These are phyloP conservation scores for Periplaneta americana DNA, from an alignment of 1,140 invertebrate species.

Conservation along the genomic window DNA sequence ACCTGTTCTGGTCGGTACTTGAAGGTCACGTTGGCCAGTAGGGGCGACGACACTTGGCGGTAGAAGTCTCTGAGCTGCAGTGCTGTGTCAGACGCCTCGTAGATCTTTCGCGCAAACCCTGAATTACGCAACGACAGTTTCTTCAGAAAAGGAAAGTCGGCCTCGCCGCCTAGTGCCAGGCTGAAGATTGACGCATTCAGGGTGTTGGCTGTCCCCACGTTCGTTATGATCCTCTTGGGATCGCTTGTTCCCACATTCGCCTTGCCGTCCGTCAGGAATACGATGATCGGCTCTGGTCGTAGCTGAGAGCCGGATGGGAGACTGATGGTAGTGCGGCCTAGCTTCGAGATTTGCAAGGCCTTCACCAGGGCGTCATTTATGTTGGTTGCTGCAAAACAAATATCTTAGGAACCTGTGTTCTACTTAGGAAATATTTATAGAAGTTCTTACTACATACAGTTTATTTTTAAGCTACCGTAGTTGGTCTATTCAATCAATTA, in stretches of 20 bases:
- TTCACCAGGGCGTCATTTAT: conserved; percentile 53
- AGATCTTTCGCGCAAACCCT: conserved; percentile 42
- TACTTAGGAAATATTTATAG: too few relatives aligned
- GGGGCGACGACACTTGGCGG: conserved; percentile 40
- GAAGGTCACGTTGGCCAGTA: conserved; percentile 40
- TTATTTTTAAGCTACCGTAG: too few relatives aligned
- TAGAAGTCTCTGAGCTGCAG: conserved; percentile 43
- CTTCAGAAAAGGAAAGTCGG: conserved; percentile 41
- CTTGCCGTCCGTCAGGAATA: conserved; percentile 72
- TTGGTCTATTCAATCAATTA: too few relatives aligned
- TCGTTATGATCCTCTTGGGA: not conserved
- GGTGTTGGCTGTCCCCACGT: not conserved
- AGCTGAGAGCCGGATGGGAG: too few relatives aligned
- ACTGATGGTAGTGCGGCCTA: not conserved
- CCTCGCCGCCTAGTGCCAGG: conserved; percentile 41
- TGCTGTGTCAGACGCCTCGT: conserved; percentile 40
- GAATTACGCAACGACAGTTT: conserved; percentile 38
- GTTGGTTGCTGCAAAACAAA: conserved; percentile 49
- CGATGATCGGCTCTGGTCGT: conserved; percentile 51
- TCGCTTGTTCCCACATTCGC: conserved; percentile 45
- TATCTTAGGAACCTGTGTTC: too few relatives aligned
- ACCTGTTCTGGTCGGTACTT: conserved; percentile 31
- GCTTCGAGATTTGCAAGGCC: conserved; percentile 44
- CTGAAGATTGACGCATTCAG: conserved; percentile 33
- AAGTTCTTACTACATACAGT: too few relatives aligned